phyloP scores from a whole-genome alignment of 2,797 vertebrate species.

The Phaenicophaeus curvirostris region DNA sequence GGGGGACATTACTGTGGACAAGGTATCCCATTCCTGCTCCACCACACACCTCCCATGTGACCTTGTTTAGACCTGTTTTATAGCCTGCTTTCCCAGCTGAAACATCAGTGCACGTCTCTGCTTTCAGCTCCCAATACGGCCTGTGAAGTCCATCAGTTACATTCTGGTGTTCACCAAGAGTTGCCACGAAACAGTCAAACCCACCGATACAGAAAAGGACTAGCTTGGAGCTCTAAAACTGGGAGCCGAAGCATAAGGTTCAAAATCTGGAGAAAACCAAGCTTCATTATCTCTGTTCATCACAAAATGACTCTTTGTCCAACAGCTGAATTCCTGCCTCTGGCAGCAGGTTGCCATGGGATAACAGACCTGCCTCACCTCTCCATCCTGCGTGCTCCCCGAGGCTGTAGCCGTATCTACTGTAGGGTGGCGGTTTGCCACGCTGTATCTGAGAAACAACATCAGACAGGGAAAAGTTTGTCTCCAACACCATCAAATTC shows the following conservation, averaged over 20 bases:
- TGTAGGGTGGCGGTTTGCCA: background rate
- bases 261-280: background rate
- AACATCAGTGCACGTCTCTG: background rate
- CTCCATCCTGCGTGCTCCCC: accelerated
- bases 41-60: background rate
- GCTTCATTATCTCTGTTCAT: background rate
- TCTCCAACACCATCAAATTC: background rate
- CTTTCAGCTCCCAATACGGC: background rate
- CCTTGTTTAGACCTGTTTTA: background rate
- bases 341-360: accelerated
- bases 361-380: background rate
- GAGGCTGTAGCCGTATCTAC: background rate
- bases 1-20: background rate
- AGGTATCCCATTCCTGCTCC: background rate
- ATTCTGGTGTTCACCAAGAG: background rate
- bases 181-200: background rate
- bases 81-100: background rate
- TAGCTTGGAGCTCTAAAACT: background rate
- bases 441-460: background rate
- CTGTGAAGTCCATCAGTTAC: background rate
- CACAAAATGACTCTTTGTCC: background rate
- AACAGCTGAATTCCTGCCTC: background rate
- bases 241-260: background rate
- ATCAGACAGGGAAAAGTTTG: background rate
- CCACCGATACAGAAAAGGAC: background rate